A percentile compares a stretch with the other conserved stretches of the same genome.
phyloP scores from a whole-genome alignment of 2,797 vertebrate genomes.

The Channallabes apus region DNA sequence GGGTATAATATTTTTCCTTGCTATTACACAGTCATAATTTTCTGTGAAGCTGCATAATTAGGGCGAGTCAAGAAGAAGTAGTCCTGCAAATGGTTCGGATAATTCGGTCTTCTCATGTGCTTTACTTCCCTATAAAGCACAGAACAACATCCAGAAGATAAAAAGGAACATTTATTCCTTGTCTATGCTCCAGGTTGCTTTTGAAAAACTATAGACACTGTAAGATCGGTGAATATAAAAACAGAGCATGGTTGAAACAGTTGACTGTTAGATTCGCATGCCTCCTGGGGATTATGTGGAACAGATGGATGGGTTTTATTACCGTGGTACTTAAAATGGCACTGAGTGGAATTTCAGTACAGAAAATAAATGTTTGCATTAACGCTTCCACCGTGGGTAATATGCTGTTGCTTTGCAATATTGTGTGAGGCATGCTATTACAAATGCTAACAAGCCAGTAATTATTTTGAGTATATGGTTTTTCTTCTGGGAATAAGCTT shows the following conservation, averaged over 20 bases:
- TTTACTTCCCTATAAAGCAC: not conserved
- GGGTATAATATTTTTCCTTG: not conserved
- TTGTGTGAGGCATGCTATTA: constrained; percentile 50
- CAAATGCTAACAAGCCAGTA: constrained; percentile 59
- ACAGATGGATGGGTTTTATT: constrained; percentile 74
- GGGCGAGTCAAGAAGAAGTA: not conserved
- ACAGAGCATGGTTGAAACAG: constrained; percentile 37
- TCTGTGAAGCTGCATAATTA: not conserved
- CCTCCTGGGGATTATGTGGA: constrained; percentile 51
- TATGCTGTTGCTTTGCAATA: constrained; percentile 36
- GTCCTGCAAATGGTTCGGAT: constrained; percentile 6
- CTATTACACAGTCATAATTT: not conserved
- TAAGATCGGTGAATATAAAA: constrained; percentile 24
- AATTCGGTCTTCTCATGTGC: constrained; percentile 18
- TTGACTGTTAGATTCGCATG: constrained; percentile 35
- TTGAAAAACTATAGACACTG: not conserved
- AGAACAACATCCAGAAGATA: constrained; percentile 1
- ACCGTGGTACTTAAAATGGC: constrained; percentile 66
- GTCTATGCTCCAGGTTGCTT: not conserved
- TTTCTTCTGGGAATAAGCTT: constrained; percentile 40
- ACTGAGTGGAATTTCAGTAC: constrained; percentile 57
- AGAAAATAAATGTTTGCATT: constrained; percentile 66
- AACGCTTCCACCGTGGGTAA: constrained; percentile 59
- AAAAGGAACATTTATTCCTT: constrained; percentile 1
- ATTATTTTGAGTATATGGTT: constrained; percentile 58